Conservation (phyloP, 2,888 invertebrate species). For the Ferrisia virgata region DNA sequence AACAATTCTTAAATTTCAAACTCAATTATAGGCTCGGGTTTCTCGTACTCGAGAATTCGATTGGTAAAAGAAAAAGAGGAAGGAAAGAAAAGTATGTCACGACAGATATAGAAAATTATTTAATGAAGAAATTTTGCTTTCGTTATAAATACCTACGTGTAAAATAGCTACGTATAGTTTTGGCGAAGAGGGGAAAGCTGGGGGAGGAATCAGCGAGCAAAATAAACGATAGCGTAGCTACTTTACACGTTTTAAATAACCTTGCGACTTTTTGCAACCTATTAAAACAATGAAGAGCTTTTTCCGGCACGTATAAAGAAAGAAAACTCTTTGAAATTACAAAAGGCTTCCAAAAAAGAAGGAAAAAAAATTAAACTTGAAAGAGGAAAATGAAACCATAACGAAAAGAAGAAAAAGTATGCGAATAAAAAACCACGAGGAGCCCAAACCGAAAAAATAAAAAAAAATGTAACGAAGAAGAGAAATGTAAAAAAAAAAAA, state of each 20-base stretch:
- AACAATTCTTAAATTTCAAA: slow-evolving; percentile 3
- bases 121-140: background rate
- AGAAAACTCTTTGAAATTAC: background rate
- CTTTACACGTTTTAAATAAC: background rate
- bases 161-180: background rate
- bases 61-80: no score
- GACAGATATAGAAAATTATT: background rate
- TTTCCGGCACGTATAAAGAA: background rate
- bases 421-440: background rate
- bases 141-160: background rate
- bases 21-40: background rate
- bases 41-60: background rate
- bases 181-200: background rate
- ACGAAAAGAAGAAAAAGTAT: background rate
- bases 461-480: background rate
- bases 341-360: background rate
- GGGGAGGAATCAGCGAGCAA: background rate
- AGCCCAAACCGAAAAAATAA: background rate
- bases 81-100: background rate
- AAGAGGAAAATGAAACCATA: background rate
- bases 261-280: background rate
- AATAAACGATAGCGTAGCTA: background rate
- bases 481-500: background rate
- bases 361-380: background rate
- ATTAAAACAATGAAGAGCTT: background rate